A percentile compares a stretch with the other conserved stretches of the same genome.
Evolutionary conservation across 2,113 vertebrate genomes (phyloP).

Genomic region (Seriola quinqueradiata): DNA sequence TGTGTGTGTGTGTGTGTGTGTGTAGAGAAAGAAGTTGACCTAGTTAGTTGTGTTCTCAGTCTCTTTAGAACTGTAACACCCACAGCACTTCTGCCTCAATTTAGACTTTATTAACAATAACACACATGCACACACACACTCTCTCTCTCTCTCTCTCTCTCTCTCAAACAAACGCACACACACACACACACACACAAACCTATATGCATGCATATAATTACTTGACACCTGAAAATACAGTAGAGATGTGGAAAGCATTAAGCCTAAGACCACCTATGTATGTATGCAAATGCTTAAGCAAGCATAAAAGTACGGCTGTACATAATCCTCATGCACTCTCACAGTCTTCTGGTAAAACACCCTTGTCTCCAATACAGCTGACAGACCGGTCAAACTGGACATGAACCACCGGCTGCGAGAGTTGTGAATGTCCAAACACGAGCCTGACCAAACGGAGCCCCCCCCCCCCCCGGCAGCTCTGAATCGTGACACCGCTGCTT

Average conservation of each 20-base stretch:
- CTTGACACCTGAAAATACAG: constrained; percentile 27
- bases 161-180: neutral
- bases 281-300: neutral
- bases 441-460: neutral
- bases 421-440: neutral
- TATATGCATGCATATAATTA: neutral
- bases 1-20: constrained; percentile 26
- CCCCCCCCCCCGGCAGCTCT: neutral
- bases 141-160: neutral
- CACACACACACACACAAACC: neutral
- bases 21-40: constrained; percentile 58
- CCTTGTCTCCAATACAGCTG: neutral
- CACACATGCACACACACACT: neutral
- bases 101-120: constrained; percentile 57
- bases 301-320: neutral
- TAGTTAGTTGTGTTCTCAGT: constrained; percentile 68
- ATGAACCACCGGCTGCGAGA: too few relatives aligned
- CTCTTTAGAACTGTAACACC: constrained; percentile 63
- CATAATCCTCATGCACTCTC: neutral
- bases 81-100: constrained; percentile 57
- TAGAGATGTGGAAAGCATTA: neutral
- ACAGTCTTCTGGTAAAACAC: neutral
- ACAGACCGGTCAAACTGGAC: neutral
- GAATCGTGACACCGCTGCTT: neutral
- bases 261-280: neutral